phyloP scores from a whole-genome alignment of 1,140 invertebrate genomes.

The Leptestheria dahalacensis region DNA sequence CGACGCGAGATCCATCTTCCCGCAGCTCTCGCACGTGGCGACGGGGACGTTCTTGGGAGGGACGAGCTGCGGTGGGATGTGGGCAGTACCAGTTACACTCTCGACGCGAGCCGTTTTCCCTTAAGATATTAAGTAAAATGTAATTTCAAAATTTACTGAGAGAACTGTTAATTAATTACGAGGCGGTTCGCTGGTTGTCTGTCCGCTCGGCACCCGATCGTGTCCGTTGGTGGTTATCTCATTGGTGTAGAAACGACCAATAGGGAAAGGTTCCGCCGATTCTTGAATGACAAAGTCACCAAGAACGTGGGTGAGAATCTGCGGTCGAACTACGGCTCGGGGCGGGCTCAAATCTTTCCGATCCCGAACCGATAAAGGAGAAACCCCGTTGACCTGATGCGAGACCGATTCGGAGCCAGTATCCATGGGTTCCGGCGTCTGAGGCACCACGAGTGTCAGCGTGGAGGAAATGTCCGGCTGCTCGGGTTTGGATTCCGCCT shows the following conservation, averaged over 20 bases:
- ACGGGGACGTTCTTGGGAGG: slow-evolving; percentile 20
- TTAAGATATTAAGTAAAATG: slow-evolving; percentile 14
- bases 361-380: slow-evolving; percentile 29
- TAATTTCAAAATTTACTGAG: slow-evolving; percentile 18
- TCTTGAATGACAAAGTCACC: slow-evolving; percentile 96
- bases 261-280: slow-evolving; percentile 58
- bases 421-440: neutral
- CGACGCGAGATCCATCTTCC: slow-evolving; percentile 47
- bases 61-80: slow-evolving; percentile 1
- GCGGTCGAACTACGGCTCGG: slow-evolving; percentile 90
- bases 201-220: slow-evolving; percentile 14
- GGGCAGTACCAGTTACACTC: slow-evolving; percentile 12
- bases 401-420: neutral
- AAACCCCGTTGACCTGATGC: neutral
- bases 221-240: slow-evolving; percentile 27
- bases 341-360: slow-evolving; percentile 39
- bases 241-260: slow-evolving; percentile 41
- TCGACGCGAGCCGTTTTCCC: slow-evolving; percentile 14
- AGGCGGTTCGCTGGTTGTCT: slow-evolving; percentile 42
- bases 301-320: slow-evolving; percentile 89
- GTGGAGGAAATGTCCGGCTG: neutral
- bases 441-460: neutral
- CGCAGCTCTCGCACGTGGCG: slow-evolving; percentile 62
- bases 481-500: neutral
- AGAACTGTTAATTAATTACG: slow-evolving; percentile 35